These are phyloP conservation scores for Pomatorhinus ruficollis DNA, from an alignment of 2,113 vertebrate species.

Conservation along the genomic window DNA sequence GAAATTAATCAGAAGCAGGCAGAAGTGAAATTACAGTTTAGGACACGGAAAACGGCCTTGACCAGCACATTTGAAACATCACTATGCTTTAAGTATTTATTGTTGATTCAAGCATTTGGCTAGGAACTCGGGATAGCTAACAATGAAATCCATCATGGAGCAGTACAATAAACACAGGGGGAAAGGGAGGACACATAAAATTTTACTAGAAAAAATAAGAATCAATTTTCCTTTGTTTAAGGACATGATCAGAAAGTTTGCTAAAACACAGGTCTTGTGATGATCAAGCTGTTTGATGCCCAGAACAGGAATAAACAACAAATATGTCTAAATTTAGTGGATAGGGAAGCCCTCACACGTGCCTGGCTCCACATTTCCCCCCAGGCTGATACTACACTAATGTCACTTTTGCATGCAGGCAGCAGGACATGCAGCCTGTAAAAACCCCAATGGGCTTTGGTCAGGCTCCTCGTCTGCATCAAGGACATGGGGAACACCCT, in stretches of 20 bases:
- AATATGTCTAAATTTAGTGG: not conserved
- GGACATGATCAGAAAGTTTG: not conserved
- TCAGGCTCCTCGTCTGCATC: not conserved
- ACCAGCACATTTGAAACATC: not conserved
- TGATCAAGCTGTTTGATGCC: not conserved
- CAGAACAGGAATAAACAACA: not conserved
- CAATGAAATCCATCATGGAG: not conserved
- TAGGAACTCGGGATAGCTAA: not conserved
- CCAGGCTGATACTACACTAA: rapidly evolving
- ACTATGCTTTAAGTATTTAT: not conserved
- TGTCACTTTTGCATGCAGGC: not conserved
- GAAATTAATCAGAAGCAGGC: not conserved
- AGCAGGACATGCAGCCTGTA: not conserved
- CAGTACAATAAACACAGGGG: not conserved
- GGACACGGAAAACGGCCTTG: not conserved
- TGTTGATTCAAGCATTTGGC: not conserved
- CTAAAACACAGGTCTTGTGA: not conserved
- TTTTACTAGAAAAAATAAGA: not conserved
- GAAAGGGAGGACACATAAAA: not conserved
- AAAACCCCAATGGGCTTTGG: rapidly evolving
- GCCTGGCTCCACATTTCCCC: not conserved
- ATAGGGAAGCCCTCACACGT: not conserved
- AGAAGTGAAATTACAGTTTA: not conserved
- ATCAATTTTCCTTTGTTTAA: not conserved
- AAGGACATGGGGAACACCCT: not conserved